A percentile compares a stretch with the other conserved stretches of the same genome.
Conservation (phyloP, 2,113 vertebrate genomes). For the Parus major region DNA sequence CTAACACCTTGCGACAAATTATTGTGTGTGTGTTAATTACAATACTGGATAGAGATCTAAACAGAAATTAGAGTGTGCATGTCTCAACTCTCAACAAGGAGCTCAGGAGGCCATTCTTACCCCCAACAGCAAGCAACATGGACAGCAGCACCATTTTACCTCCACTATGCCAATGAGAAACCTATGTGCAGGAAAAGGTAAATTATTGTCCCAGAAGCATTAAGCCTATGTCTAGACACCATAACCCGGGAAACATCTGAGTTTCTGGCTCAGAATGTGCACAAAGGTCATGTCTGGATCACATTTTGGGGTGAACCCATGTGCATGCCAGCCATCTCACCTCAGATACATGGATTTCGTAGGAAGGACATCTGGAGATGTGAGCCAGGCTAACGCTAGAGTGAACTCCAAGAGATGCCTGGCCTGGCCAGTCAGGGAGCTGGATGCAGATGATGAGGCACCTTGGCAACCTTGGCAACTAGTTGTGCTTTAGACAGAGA, state of each 20-base stretch:
- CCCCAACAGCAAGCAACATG: neutral
- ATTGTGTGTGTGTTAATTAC: neutral
- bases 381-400: neutral
- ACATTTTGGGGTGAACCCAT: neutral
- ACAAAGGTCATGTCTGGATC: neutral
- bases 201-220: neutral
- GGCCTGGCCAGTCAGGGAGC: neutral
- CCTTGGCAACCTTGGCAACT: neutral
- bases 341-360: neutral
- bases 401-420: neutral
- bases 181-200: neutral
- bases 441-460: neutral
- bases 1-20: neutral
- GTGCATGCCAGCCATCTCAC: neutral
- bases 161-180: neutral
- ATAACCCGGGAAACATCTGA: neutral
- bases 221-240: constrained; percentile 56
- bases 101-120: neutral
- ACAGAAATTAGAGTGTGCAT: neutral
- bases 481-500: neutral
- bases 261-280: neutral
- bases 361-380: neutral
- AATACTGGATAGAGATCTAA: neutral
- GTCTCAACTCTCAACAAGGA: neutral
- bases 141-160: neutral